A percentile compares a stretch with the other conserved stretches of the same genome.
Conservation (phyloP, 2,888 invertebrate species). For the Microchrysa polita region DNA sequence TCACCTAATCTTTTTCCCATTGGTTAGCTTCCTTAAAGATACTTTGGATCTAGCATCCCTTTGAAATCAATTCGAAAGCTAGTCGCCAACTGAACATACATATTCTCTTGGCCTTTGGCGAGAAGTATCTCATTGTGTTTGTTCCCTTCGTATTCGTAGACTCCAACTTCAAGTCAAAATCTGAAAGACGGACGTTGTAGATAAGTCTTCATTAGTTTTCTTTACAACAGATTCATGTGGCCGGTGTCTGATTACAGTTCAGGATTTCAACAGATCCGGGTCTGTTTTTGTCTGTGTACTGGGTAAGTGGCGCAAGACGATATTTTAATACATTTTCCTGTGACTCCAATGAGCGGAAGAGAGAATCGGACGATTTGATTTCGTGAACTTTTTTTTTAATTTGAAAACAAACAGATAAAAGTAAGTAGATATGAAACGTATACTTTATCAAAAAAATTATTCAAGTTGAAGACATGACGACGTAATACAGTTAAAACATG, state of each 20-base stretch:
- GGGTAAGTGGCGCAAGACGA: neutral
- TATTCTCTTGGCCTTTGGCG: slow-evolving; percentile 29
- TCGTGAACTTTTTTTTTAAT: slow-evolving; percentile 31
- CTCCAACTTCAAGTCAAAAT: slow-evolving; percentile 30
- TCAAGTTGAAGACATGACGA: slow-evolving; percentile 28
- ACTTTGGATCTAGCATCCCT: neutral
- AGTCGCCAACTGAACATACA: neutral
- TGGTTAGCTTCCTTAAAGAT: neutral
- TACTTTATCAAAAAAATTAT: neutral
- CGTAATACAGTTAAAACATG: slow-evolving; percentile 37
- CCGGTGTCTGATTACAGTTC: slow-evolving; percentile 49
- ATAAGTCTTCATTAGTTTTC: slow-evolving; percentile 48
- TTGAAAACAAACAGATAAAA: slow-evolving; percentile 29
- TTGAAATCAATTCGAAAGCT: slow-evolving; percentile 28
- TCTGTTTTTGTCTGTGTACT: neutral
- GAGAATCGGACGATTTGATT: neutral
- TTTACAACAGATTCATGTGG: slow-evolving; percentile 48
- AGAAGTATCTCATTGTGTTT: neutral
- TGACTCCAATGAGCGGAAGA: neutral
- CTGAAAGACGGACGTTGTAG: slow-evolving; percentile 38
- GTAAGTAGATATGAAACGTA: neutral
- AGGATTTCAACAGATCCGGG: slow-evolving; percentile 45
- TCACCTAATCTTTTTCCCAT: too few relatives aligned
- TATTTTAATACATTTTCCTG: neutral
- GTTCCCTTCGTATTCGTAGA: neutral